Evolutionary conservation across 2,113 vertebrate species (phyloP), one percentile per base, ranked within the genome.

Genomic region (Pachyramphus minor): DNA sequence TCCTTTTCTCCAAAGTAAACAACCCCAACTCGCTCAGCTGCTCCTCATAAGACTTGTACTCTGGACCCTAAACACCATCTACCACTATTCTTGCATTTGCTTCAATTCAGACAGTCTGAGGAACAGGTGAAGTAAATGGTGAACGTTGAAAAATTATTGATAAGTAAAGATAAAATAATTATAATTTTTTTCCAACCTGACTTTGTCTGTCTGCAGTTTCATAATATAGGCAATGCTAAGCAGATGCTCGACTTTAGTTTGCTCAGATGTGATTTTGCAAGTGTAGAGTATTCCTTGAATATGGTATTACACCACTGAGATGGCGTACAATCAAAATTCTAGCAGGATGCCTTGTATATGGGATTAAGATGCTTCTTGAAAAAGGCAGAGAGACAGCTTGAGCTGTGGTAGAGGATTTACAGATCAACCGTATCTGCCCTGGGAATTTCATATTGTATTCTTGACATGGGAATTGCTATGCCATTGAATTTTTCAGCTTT

Each of bases 221-320:
- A n/a, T 39, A 37, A 44, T 44, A 53, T 5, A 35, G 24, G 15
- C 13, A 47, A 23, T 35, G 39, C n/a, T 63, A 68, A 84, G 59
- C 16, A 53, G 19, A 1, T 0, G 1, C 22, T 60, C 41, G 72
- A 11, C 39, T 80, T 80, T 28, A 37, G 9, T 67, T 84, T 72
- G 14, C 12, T 47, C 20, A 66, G 78, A 23, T 53, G 24, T 80
- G 35, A 21, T 50, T 82, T 78, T 78, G 9, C 44, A 64, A 71
- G 24, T 45, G 22, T 16, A 59, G 20, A 69, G 14, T 33, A 8
- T 42, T 21, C 18, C 7, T 3, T 63, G 73, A 80, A 63, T 84
- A 20, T 0, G 0, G 4, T 49, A 9, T 55, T 55, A 11, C 12
- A 8, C 30, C 17, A 58, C 23, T 45, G 27, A n/a, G 31, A 44